A percentile compares a stretch with the other conserved stretches of the same genome.
These are phyloP conservation scores for Vicugna pacos DNA, from an alignment of 2,113 vertebrate genomes.

Conservation along the genomic window DNA sequence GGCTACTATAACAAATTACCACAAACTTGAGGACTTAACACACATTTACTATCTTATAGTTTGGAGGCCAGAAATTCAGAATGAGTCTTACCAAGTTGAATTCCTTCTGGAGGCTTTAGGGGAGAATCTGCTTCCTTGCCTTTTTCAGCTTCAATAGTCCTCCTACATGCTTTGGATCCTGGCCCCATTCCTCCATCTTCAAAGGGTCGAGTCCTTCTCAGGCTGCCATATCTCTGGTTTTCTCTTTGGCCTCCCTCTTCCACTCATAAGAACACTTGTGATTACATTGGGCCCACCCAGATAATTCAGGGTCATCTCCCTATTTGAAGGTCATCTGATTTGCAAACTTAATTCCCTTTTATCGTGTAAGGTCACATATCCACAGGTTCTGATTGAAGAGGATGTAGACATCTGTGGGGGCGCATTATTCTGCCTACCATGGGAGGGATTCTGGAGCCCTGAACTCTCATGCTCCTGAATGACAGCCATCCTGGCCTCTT, in stretches of 20 bases:
- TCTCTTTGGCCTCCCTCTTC: not conserved
- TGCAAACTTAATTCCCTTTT: not conserved
- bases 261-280: not conserved
- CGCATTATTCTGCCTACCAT: not conserved
- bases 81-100: not conserved
- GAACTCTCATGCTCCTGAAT: not conserved
- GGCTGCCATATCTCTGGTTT: not conserved
- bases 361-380: not conserved
- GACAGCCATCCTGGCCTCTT: not conserved
- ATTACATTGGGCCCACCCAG: not conserved
- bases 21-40: not conserved
- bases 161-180: not conserved
- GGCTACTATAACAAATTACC: not conserved
- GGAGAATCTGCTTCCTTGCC: not conserved
- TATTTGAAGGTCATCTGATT: not conserved
- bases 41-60: not conserved
- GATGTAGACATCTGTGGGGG: not conserved
- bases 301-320: not conserved
- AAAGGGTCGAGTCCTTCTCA: not conserved
- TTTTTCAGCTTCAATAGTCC: not conserved
- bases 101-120: not conserved
- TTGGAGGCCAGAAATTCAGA: constrained; percentile 3
- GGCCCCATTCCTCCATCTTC: not conserved
- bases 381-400: not conserved
- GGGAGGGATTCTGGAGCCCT: not conserved